Percentiles rank a stretch among this genome's conserved stretches.
Conservation (phyloP, 2,113 vertebrate species). For the Choloepus hoffmanni region DNA sequence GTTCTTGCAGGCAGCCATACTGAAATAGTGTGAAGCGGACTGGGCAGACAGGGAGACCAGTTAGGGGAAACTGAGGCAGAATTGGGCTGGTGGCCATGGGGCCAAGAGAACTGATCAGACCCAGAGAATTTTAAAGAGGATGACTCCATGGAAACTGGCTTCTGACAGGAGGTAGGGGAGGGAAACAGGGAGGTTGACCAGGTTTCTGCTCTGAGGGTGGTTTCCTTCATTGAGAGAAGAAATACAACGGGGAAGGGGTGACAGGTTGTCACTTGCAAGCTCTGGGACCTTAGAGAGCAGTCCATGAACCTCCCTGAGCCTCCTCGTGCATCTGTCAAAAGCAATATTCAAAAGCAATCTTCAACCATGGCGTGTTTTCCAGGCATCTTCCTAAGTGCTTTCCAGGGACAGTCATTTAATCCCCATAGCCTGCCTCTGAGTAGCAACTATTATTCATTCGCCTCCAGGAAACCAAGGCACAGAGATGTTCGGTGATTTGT, state of each 20-base stretch:
- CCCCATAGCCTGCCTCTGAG: rapidly evolving
- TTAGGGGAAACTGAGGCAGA: neutral
- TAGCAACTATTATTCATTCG: too few relatives aligned
- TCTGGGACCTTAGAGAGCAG: neutral
- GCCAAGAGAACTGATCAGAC: too few relatives aligned
- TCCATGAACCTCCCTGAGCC: rapidly evolving
- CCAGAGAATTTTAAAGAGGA: neutral
- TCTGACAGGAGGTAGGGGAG: neutral
- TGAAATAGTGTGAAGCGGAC: rapidly evolving
- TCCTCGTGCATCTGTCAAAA: too few relatives aligned
- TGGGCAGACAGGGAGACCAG: too few relatives aligned
- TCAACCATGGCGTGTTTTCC: neutral
- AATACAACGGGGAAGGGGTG: neutral
- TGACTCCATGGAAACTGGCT: neutral
- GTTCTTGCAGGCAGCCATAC: neutral
- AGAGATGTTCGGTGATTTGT: neutral
- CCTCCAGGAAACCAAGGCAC: neutral
- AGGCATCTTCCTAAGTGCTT: rapidly evolving
- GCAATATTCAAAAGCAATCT: rapidly evolving
- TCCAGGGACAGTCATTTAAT: rapidly evolving
- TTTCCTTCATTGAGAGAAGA: neutral
- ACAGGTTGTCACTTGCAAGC: neutral
- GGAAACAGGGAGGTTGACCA: too few relatives aligned
- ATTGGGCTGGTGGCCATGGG: neutral
- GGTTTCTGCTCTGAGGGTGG: neutral